Percentiles rank a stretch among this genome's conserved stretches.
These are phyloP conservation scores for Apamea sordens DNA, from an alignment of 2,888 invertebrate species.

Conservation along the genomic window DNA sequence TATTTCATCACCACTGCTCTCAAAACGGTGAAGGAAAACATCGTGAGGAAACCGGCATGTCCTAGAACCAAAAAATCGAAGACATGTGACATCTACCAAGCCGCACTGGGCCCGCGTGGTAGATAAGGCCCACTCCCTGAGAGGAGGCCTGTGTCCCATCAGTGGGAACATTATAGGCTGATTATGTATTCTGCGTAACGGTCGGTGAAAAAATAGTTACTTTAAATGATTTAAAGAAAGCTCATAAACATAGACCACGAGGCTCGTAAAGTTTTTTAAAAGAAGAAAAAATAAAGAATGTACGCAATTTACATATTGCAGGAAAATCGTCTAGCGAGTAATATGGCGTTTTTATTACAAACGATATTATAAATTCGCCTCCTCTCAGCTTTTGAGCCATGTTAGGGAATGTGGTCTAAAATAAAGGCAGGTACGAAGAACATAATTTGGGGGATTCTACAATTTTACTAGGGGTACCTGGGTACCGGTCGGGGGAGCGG, in stretches of 20 bases:
- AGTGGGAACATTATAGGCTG: too few species aligned
- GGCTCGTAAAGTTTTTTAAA: constrained; percentile 39
- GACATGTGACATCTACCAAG: too few species aligned
- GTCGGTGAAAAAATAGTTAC: neutral
- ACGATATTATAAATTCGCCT: constrained; percentile 33
- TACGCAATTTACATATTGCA: constrained; percentile 31
- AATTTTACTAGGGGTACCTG: neutral
- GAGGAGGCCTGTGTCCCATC: too few species aligned
- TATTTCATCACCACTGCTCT: too few species aligned
- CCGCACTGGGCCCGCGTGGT: too few species aligned
- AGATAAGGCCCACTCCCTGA: too few species aligned
- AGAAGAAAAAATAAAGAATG: constrained; percentile 30
- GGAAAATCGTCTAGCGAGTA: constrained; percentile 25
- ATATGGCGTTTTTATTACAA: constrained; percentile 35
- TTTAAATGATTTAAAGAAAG: neutral
- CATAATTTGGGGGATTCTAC: neutral
- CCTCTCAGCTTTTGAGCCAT: constrained; percentile 19
- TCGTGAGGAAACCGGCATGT: too few species aligned
- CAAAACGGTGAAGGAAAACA: too few species aligned
- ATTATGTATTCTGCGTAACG: too few species aligned
- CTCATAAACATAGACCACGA: neutral
- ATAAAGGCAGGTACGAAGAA: constrained; percentile 4
- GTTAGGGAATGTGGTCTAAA: constrained; percentile 1
- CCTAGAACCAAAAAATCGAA: too few species aligned
- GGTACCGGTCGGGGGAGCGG: neutral